phyloP scores from a whole-genome alignment of 2,113 vertebrate genomes.

The Anguilla rostrata region DNA sequence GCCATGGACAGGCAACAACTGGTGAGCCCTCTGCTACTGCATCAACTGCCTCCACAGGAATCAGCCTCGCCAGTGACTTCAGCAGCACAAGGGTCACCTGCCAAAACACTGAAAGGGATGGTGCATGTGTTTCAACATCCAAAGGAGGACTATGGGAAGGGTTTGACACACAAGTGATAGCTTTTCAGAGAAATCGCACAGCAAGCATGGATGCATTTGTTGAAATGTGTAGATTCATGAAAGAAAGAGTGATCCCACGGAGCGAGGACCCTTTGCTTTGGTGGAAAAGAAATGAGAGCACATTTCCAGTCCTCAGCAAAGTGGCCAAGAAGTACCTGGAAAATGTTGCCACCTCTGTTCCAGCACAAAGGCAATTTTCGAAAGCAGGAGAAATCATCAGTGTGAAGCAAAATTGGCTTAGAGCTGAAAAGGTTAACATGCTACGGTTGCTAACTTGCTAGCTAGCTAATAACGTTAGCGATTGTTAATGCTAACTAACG shows the following conservation, averaged over 20 bases:
- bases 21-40: neutral
- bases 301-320: neutral
- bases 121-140: neutral
- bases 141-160: neutral
- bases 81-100: neutral
- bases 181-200: constrained; percentile 11
- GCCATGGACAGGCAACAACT: neutral
- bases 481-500: no score
- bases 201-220: neutral
- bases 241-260: neutral
- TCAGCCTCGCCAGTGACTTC: neutral
- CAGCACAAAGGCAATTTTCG: neutral
- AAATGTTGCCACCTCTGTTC: constrained; percentile 1
- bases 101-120: neutral
- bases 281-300: neutral
- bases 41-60: neutral
- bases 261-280: neutral
- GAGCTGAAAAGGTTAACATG: neutral
- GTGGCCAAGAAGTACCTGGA: neutral
- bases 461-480: no score
- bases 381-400: neutral
- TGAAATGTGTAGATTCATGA: neutral
- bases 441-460: neutral
- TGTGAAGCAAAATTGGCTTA: neutral
- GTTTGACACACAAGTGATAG: neutral